A percentile compares a stretch with the other conserved stretches of the same genome.
Conservation (phyloP, 1,140 invertebrate genomes). For the Euwallacea fornicatus region DNA sequence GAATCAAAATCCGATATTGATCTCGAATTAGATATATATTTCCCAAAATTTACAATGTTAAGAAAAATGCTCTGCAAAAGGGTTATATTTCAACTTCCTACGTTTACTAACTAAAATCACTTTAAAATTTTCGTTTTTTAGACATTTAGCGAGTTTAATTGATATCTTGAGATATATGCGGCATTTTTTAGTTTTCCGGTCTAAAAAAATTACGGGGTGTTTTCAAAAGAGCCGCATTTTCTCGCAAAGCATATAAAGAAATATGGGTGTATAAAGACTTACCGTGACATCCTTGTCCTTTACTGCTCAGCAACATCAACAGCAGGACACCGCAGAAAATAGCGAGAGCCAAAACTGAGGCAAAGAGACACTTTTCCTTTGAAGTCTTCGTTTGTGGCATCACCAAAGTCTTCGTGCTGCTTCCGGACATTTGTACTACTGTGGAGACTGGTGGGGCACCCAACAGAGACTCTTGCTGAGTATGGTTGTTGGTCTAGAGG, state of each 20-base stretch:
- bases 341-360: constrained; percentile 42
- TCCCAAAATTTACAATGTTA: no score
- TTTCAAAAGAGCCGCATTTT: not conserved
- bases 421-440: constrained; percentile 45
- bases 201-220: not conserved
- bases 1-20: no score
- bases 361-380: constrained; percentile 46
- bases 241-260: not conserved
- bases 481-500: not conserved
- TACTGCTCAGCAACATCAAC: constrained; percentile 43
- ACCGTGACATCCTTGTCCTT: constrained; percentile 36
- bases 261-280: constrained; percentile 13
- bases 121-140: not conserved
- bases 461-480: constrained; percentile 35
- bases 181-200: not conserved
- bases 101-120: not conserved
- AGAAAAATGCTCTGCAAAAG: no score
- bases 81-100: no score
- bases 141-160: not conserved
- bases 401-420: constrained; percentile 46
- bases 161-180: no score
- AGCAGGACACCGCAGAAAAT: constrained; percentile 42
- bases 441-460: constrained; percentile 39
- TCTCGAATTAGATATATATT: no score
- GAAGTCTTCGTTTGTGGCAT: constrained; percentile 37